Evolutionary conservation across 2,888 invertebrate species (phyloP), one percentile per base, ranked within the genome.

Genomic region (Noctua fimbriata): DNA sequence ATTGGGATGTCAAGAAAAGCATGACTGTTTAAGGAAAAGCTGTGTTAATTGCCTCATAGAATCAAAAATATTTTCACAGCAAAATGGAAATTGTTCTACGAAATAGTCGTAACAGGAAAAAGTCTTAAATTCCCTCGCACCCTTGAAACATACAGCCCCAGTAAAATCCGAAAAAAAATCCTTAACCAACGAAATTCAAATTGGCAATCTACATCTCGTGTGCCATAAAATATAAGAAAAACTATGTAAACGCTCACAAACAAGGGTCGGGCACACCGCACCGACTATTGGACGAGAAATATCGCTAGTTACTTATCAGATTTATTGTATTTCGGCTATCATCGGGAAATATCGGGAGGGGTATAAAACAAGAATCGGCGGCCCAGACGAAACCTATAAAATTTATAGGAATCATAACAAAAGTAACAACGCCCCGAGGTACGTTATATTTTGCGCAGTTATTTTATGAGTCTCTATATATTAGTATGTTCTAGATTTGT

Each of bases 401-500:
- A 91, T 94, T 92, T 93, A 94, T 93, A 86, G 90, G 91, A 92
- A 93, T 92, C 93, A 93, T 93, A 93, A 93, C 92, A 90, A 89
- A 84, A 87, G 89, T 90, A 89, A 91, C 90, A 83, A 86, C 86
- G 78, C 92, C 92, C 92, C 65, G 75, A 90, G 92, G 92, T 84
- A 87, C 80, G 81, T 52, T 87, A 87, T 88, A 82, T 81, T 82
- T 73, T 89, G 85, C 87, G 78, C 87, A 84, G 88, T 91, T 90
- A 90, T 90, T 92, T 92, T 93, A 93, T 91, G 90, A 91, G 87
- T 84, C 86, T 84, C 82, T 89, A 7, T 78, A n/a, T 85, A 82
- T 84, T 90, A 90, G 88, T 88, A 82, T 82, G 71, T 87, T 85
- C 82, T 89, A 88, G 89, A 89, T 90, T 90, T 88, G 87, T 73